phyloP scores from a whole-genome alignment of 2,797 vertebrate genomes.

The Rhinoraja longicauda region DNA sequence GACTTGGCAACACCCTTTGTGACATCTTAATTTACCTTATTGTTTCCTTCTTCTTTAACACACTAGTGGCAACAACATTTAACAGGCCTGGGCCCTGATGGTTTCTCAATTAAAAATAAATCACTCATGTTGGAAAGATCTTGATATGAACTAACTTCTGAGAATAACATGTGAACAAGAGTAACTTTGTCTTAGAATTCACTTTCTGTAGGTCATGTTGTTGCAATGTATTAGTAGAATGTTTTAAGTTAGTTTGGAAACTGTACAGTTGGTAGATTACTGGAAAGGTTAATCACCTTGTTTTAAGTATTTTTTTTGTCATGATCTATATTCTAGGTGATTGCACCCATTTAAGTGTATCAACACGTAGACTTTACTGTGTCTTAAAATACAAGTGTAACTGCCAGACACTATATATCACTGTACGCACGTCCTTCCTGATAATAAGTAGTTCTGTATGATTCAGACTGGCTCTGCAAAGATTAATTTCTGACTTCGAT shows the following conservation, averaged over 20 bases:
- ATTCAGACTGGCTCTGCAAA: neutral
- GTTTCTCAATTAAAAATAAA: neutral
- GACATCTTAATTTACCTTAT: neutral
- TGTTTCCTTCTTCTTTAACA: neutral
- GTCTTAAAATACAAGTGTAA: neutral
- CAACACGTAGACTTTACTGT: neutral
- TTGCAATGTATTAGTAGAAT: neutral
- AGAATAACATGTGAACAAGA: neutral
- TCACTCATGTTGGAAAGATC: neutral
- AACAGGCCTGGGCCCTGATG: neutral
- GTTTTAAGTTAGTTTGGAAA: conserved; percentile 4
- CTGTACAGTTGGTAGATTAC: neutral
- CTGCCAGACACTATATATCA: neutral
- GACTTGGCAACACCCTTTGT: neutral
- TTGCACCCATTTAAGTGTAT: neutral
- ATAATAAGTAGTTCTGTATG: neutral
- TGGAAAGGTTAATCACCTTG: neutral
- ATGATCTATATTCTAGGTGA: neutral
- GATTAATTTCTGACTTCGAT: conserved; percentile 22
- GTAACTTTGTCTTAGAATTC: neutral
- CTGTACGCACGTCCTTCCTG: neutral
- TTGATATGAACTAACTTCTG: neutral
- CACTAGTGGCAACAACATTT: neutral
- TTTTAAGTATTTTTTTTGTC: neutral
- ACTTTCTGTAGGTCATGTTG: neutral